Percentiles rank a stretch among this genome's conserved stretches.
phyloP scores from a whole-genome alignment of 1,140 invertebrate species.

The Pectinophora gossypiella region DNA sequence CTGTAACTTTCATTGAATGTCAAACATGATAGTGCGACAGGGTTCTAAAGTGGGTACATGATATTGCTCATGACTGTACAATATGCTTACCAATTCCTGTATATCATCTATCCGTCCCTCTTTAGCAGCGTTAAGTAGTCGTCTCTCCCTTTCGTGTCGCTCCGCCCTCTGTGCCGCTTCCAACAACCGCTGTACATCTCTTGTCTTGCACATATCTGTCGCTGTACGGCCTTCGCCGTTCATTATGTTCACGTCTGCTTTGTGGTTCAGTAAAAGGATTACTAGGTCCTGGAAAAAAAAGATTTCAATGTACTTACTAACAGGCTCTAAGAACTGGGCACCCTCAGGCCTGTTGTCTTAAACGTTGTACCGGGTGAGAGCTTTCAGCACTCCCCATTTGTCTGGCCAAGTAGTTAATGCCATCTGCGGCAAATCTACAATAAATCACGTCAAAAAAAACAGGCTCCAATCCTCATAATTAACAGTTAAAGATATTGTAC shows the following conservation, averaged over 20 bases:
- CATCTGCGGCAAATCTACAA: no score
- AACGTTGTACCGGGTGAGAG: no score
- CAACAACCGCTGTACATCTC: slow-evolving; percentile 76
- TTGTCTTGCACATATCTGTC: slow-evolving; percentile 74
- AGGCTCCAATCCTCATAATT: no score
- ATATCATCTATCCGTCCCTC: slow-evolving; percentile 76
- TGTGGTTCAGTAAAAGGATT: slow-evolving; percentile 80
- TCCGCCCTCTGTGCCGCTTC: slow-evolving; percentile 79
- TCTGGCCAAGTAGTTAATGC: no score
- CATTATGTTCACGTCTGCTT: slow-evolving; percentile 85
- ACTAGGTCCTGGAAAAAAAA: slow-evolving; percentile 78
- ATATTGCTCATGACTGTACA: background rate
- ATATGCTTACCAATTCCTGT: slow-evolving; percentile 73
- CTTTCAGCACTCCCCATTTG: no score
- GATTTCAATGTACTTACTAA: background rate
- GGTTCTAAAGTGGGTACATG: no score
- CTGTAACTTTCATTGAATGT: no score
- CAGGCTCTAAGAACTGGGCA: no score
- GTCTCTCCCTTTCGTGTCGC: slow-evolving; percentile 68
- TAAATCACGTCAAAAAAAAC: no score
- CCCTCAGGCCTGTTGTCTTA: no score
- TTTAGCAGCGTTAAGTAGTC: slow-evolving; percentile 77
- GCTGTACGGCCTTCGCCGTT: slow-evolving; percentile 79
- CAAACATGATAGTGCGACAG: no score
- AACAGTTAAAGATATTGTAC: no score